Base-by-base conservation (phyloP, 2,113 vertebrate species). In the Eleginops maclovinus region DNA sequence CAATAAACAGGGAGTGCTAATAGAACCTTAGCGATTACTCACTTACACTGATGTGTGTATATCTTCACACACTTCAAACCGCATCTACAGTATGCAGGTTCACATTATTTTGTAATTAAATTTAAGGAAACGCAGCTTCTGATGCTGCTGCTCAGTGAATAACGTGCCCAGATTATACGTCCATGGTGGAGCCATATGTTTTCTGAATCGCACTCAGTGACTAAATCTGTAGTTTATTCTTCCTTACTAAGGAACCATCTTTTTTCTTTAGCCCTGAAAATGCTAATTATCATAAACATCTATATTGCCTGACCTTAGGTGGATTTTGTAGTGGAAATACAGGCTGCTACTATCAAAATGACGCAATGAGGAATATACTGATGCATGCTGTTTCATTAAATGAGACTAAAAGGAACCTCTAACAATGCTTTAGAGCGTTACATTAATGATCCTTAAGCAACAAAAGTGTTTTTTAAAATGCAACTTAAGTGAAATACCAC, bases 61-160 rank as follows among this genome's bases (percentile, higher is more conserved):
- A 36, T 53, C 75, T 49, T 64, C n/a, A 46, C 49, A 56, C 28
- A 46, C n/a, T 53, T 41, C 14, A 46, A 67, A 56, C 19, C 49
- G 62, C 22, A 47, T 55, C 22, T 56, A 36, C 31, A 36, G 31
- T 36, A 17, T 51, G 50, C 36, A 47, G 49, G 43, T 59, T 65
- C 50, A 26, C 66, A 70, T 62, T 66, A 53, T 21, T 83, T 61
- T 41, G n/a, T 82, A 66, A 82, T 84, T 49, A 72, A 63, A 75
- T 73, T 5, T 62, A 36, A 75, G 43, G 46, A 11, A 54, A 64
- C 3, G 2, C 46, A 51, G 56, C 58, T 26, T 68, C 50, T 62
- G 12, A 21, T 28, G 56, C 65, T 64, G 49, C 14, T 44, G 28
- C 22, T 49, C 2, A 7, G 40, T 66, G 74, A 88, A 82, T 83